phyloP scores from a whole-genome alignment of 2,797 vertebrate genomes.

The Dermochelys coriacea region DNA sequence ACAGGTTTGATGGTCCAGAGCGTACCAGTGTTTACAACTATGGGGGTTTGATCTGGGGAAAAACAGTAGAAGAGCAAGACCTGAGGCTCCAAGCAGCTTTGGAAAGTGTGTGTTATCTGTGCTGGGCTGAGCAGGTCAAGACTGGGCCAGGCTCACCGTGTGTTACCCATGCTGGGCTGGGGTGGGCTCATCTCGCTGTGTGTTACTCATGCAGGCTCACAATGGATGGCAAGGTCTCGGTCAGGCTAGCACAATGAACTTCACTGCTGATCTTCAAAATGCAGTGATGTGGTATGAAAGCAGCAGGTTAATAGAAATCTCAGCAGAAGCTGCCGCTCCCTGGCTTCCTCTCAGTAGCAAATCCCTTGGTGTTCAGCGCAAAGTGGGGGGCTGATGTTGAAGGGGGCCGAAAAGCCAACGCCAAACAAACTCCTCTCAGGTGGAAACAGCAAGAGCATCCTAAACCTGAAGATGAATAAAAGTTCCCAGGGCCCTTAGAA shows the following conservation, averaged over 20 bases:
- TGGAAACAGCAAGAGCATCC: background rate
- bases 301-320: background rate
- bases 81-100: no score
- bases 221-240: background rate
- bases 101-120: no score
- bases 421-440: rapidly evolving
- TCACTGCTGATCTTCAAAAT: background rate
- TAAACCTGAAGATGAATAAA: background rate
- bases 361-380: rapidly evolving
- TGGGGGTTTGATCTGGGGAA: no score
- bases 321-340: rapidly evolving
- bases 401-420: background rate
- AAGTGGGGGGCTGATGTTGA: no score
- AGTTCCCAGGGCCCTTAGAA: background rate
- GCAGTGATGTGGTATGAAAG: background rate
- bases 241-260: background rate
- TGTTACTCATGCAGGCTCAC: no score
- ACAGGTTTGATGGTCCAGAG: no score
- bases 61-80: no score
- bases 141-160: no score
- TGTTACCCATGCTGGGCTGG: no score
- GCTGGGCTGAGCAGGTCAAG: no score
- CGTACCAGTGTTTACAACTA: no score
- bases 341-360: background rate
- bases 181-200: no score